Percentiles rank a stretch among this genome's conserved stretches.
phyloP scores from a whole-genome alignment of 2,888 invertebrate species.

The Dexiosoma caninum region DNA sequence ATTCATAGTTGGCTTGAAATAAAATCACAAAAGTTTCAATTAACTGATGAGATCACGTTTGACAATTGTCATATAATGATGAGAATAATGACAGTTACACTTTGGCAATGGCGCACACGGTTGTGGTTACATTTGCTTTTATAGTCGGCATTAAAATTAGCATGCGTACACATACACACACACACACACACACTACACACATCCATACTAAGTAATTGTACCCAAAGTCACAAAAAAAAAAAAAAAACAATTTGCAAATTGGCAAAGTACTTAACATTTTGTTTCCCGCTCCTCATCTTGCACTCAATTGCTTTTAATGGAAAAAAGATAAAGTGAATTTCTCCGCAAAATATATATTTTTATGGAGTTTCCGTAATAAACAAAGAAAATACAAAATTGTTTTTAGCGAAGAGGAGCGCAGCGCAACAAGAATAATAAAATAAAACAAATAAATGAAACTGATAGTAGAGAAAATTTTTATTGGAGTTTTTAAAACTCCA shows the following conservation, averaged over 20 bases:
- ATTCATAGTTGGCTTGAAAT: neutral
- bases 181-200: no score
- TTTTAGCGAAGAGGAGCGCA: neutral
- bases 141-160: neutral
- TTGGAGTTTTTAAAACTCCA: constrained; percentile 52
- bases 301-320: neutral
- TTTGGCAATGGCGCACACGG: constrained; percentile 20
- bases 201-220: neutral
- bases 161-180: neutral
- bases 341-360: constrained; percentile 5
- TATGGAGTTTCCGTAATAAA: constrained; percentile 1
- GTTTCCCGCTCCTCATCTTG: neutral
- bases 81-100: constrained; percentile 35
- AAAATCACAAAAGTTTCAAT: constrained; percentile 40
- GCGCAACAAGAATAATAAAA: neutral
- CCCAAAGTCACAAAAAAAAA: neutral
- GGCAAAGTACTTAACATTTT: constrained; percentile 36
- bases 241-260: constrained; percentile 57
- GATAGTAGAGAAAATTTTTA: constrained; percentile 44
- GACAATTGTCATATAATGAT: constrained; percentile 49
- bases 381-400: constrained; percentile 12
- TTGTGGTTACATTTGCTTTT: neutral
- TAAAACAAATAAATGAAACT: constrained; percentile 23
- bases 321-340: constrained; percentile 25
- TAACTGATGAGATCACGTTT: constrained; percentile 59